Conservation (phyloP, 2,113 vertebrate genomes). For the Pan paniscus region DNA sequence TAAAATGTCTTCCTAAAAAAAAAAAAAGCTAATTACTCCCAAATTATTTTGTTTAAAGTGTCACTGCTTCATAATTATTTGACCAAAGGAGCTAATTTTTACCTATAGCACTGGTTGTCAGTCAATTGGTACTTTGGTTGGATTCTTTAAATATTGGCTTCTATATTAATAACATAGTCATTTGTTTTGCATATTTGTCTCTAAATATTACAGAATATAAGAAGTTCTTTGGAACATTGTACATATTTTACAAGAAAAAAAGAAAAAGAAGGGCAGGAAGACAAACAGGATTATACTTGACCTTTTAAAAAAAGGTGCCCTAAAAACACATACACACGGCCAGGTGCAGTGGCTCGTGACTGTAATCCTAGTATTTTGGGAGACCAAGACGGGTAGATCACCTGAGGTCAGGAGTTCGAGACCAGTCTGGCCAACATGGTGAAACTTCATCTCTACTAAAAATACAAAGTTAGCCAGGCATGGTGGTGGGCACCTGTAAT, state of each 20-base stretch:
- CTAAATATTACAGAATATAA: background rate
- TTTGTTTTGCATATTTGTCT: background rate
- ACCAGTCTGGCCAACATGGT: too few relatives aligned
- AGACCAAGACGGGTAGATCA: too few relatives aligned
- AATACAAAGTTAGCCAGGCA: too few relatives aligned
- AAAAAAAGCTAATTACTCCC: background rate
- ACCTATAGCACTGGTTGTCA: background rate
- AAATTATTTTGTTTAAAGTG: background rate
- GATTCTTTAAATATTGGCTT: slow-evolving; percentile 4
- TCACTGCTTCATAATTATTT: background rate
- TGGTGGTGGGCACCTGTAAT: too few relatives aligned
- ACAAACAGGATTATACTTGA: background rate
- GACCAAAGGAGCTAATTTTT: slow-evolving; percentile 21
- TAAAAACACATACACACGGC: background rate
- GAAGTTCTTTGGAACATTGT: background rate
- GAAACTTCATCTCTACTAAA: too few relatives aligned
- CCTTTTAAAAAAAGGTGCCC: background rate
- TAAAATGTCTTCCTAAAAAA: background rate
- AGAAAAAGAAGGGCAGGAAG: background rate
- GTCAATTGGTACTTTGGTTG: background rate
- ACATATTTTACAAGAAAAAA: background rate
- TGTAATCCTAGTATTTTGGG: too few relatives aligned
- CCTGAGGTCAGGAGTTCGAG: too few relatives aligned
- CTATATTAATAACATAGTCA: background rate
- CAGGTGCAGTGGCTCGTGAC: too few relatives aligned